Evolutionary conservation across 1,140 invertebrate genomes (phyloP).

Genomic region (Leptinotarsa undecemlineata): DNA sequence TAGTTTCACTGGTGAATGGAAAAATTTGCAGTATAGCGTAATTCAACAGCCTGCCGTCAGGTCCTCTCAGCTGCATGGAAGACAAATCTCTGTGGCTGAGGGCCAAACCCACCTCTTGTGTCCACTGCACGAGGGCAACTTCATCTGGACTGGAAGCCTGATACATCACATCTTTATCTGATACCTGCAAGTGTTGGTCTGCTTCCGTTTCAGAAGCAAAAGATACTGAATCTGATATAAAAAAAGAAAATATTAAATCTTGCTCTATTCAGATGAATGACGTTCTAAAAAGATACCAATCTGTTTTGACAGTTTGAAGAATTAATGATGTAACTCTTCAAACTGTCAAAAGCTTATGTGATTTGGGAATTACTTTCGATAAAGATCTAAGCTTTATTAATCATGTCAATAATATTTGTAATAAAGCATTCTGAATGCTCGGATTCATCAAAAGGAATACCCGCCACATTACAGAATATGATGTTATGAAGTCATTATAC

Average conservation of each 20-base stretch:
- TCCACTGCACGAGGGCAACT: conserved; percentile 80
- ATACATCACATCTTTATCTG: conserved; percentile 59
- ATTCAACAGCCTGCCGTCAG: conserved; percentile 70
- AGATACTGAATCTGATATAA: conserved; percentile 52
- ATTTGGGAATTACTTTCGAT: too few relatives aligned
- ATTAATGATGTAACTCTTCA: too few relatives aligned
- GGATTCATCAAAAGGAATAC: too few relatives aligned
- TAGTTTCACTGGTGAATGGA: conserved; percentile 97
- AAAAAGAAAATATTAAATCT: conserved; percentile 1
- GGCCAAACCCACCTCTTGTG: conserved; percentile 76
- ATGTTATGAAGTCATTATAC: too few relatives aligned
- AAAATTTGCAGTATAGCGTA: conserved; percentile 95
- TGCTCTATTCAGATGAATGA: not conserved
- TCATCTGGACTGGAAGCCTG: conserved; percentile 97
- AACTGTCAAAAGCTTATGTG: too few relatives aligned
- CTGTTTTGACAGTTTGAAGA: too few relatives aligned
- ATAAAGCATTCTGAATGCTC: too few relatives aligned
- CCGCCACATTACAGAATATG: too few relatives aligned
- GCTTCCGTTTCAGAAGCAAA: conserved; percentile 70
- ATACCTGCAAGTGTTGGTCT: conserved; percentile 63
- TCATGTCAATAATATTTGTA: too few relatives aligned
- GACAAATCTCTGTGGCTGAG: conserved; percentile 80
- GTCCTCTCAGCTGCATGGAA: conserved; percentile 77
- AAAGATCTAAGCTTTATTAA: too few relatives aligned
- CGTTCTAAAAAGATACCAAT: too few relatives aligned